phyloP scores from a whole-genome alignment of 2,797 vertebrate species.

The Enteromius treurensis region DNA sequence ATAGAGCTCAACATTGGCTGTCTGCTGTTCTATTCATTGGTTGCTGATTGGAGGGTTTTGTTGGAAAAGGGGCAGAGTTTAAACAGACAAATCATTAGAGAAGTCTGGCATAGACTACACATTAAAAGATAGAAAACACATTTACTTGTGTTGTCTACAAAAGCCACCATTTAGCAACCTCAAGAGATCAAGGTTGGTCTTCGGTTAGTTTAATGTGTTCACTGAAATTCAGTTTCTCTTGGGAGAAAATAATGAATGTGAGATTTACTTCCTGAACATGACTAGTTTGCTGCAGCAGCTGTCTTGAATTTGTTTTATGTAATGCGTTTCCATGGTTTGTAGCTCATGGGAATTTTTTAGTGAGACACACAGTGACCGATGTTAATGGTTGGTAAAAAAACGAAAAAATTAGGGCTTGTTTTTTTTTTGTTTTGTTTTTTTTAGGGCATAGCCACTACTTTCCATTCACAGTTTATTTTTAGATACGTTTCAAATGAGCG shows the following conservation, averaged over 20 bases:
- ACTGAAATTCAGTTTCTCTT: background rate
- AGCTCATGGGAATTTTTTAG: background rate
- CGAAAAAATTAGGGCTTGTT: background rate
- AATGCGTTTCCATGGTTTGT: conserved; percentile 29
- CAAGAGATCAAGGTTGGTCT: background rate
- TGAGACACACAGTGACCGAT: background rate
- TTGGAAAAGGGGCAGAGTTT: background rate
- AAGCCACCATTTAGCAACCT: background rate
- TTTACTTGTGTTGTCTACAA: background rate
- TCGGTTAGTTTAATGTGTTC: background rate
- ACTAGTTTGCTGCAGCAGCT: background rate
- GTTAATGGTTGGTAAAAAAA: background rate
- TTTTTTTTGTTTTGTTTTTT: background rate
- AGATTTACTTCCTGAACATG: conserved; percentile 3
- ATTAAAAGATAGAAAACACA: background rate
- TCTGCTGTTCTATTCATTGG: background rate
- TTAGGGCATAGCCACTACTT: conserved; percentile 22
- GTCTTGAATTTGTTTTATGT: conserved; percentile 22
- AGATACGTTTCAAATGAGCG: conserved; percentile 10
- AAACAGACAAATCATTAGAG: background rate
- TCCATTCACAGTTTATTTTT: conserved; percentile 12
- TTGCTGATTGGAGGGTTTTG: background rate
- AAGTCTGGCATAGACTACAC: background rate
- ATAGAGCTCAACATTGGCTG: background rate
- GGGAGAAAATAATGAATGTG: background rate